Conservation (phyloP, 2,888 invertebrate genomes). For the Euclidia mi region DNA sequence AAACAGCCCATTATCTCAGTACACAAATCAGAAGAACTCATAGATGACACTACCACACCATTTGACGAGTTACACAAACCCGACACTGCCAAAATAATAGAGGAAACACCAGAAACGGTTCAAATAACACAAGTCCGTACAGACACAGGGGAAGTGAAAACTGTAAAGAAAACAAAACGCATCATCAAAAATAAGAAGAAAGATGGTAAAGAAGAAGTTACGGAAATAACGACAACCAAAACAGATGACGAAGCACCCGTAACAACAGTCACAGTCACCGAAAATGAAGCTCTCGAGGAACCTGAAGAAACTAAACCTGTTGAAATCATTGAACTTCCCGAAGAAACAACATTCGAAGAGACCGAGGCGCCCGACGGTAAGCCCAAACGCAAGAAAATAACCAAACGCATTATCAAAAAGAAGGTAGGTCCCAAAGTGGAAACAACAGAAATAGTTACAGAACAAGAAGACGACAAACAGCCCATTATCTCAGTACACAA, state of each 20-base stretch:
- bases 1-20: too few species aligned
- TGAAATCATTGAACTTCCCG: conserved; percentile 22
- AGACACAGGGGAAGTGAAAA: conserved; percentile 19
- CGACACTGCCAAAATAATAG: too few species aligned
- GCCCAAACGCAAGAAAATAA: conserved; percentile 33
- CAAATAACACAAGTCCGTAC: too few species aligned
- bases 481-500: conserved; percentile 24
- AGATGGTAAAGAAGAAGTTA: conserved; percentile 63
- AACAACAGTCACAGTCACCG: conserved; percentile 19
- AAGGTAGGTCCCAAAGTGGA: conserved; percentile 50
- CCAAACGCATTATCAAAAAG: conserved; percentile 43
- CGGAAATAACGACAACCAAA: conserved; percentile 32
- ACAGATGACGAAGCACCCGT: conserved; percentile 26
- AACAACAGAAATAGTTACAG: conserved; percentile 34
- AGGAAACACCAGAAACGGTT: too few species aligned
- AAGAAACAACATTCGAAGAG: conserved; percentile 20
- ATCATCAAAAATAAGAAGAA: conserved; percentile 40
- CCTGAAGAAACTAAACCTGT: not conserved
- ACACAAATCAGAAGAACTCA: too few species aligned
- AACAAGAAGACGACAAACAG: conserved; percentile 25
- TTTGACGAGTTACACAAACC: too few species aligned
- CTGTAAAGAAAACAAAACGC: conserved; percentile 23
- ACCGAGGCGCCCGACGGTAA: conserved; percentile 21
- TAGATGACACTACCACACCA: too few species aligned
- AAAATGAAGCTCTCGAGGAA: conserved; percentile 1